Evolutionary conservation across 2,888 invertebrate species (phyloP), one percentile per base, ranked within the genome.

Genomic region (Chorisops tibialis): DNA sequence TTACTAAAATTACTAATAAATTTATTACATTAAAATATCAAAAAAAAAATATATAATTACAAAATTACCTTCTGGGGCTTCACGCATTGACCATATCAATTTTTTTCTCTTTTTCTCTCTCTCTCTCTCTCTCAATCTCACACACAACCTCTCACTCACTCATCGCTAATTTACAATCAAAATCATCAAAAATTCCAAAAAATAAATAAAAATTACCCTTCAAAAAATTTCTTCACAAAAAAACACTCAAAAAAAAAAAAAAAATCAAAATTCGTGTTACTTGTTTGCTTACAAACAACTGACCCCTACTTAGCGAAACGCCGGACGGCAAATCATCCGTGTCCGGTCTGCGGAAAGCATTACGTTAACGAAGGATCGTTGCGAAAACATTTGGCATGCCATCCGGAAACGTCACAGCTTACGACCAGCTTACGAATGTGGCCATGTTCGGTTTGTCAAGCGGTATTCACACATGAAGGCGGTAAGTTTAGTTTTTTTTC

Each of bases 401-500:
- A 95, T 79, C 94, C 94, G 51, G 94, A 94, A 82, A 91, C 93
- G 59, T 85, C 87, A 69, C 92, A 91, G 77, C 83, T 92, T 68
- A 89, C 91, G 70, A 89, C 88, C 75, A 89, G 91, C 70, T 83
- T 95, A 68, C 84, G 94, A 76, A 95, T 94, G 93, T 95, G 94
- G 94, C 94, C 94, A 61, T 95, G 95, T 80, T 93, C 93, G 68
- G 93, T 94, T 67, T 95, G 95, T 77, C 93, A 94, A 80, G 93
- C 94, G 62, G 94, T 95, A 68, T 95, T 95, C 79, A 93, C 94
- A 51, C 93, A 94, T 78, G 95, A 95, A 82, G 89, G 91, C 80
- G 94, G 94, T 95, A 82, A 81, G 84, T 62, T 6, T 19, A 49
- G 18, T 14, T 43, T 49, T 24, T 51, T 39, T 37, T 38, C 12